Conservation (phyloP, 1,140 invertebrate genomes). For the Dysdera silvatica region DNA sequence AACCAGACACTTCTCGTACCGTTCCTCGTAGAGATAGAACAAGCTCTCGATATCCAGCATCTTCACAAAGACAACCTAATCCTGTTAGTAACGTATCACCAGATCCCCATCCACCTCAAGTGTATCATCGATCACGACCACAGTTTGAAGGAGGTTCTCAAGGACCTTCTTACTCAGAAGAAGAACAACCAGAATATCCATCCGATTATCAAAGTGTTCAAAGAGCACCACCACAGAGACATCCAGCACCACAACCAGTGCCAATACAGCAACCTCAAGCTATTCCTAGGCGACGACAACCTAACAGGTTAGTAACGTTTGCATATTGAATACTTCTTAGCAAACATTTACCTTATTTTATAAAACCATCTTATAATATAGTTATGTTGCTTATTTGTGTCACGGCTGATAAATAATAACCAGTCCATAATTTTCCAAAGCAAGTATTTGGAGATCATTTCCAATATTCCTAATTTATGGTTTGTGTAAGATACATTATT, state of each 20-base stretch:
- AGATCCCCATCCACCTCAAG: not conserved
- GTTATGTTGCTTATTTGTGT: not conserved
- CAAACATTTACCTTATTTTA: no score
- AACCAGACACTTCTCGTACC: not conserved
- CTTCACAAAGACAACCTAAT: no score
- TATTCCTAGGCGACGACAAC: not conserved
- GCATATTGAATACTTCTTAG: no score
- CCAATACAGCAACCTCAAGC: not conserved
- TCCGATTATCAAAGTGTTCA: not conserved
- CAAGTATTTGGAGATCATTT: no score
- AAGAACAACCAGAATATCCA: not conserved
- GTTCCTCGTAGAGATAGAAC: no score
- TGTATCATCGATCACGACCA: not conserved
- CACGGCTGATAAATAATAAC: not conserved
- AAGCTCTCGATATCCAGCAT: no score
- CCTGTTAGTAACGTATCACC: not conserved
- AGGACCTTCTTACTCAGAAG: not conserved
- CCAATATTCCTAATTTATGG: not conserved
- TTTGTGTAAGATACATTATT: no score
- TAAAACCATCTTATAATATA: constrained; percentile 5
- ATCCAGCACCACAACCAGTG: not conserved
- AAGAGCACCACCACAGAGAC: not conserved
- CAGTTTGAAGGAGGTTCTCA: not conserved
- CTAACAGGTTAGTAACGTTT: not conserved
- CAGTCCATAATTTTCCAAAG: not conserved